A percentile compares a stretch with the other conserved stretches of the same genome.
These are phyloP conservation scores for Porites lobata DNA, from an alignment of 92 coral and sea anemone genomes.

Conservation along the genomic window DNA sequence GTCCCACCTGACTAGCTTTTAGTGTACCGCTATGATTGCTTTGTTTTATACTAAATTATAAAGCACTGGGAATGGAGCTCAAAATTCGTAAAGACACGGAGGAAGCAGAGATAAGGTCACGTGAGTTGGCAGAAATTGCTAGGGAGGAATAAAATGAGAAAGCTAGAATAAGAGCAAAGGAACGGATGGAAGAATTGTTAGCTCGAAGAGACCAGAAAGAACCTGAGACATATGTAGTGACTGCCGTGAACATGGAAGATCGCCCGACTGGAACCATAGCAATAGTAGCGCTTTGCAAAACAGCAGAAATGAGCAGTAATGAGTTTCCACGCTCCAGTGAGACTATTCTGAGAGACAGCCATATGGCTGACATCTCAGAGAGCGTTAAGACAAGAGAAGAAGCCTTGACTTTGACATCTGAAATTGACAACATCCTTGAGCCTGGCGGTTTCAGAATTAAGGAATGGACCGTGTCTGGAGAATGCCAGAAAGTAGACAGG, in stretches of 20 bases:
- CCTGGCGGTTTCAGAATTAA: slow-evolving; percentile 1
- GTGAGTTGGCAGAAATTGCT: slow-evolving; percentile 2
- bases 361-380: background rate
- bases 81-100: background rate
- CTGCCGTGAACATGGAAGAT: too few relatives aligned
- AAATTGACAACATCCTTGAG: slow-evolving; percentile 8
- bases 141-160: slow-evolving; percentile 1
- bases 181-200: slow-evolving; percentile 6
- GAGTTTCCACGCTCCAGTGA: too few relatives aligned
- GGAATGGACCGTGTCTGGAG: slow-evolving; percentile 5
- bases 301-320: too few relatives aligned
- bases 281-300: too few relatives aligned
- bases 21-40: too few relatives aligned
- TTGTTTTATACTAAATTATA: too few relatives aligned
- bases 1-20: too few relatives aligned
- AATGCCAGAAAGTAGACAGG: background rate
- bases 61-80: too few relatives aligned
- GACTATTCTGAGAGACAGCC: too few relatives aligned
- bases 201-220: background rate
- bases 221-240: too few relatives aligned
- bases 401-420: background rate
- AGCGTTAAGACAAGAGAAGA: slow-evolving; percentile 6
- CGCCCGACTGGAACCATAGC: too few relatives aligned
- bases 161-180: background rate
- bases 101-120: slow-evolving; percentile 14